Evolutionary conservation across 2,113 vertebrate genomes (phyloP).

Genomic region (Lycaon pictus): DNA sequence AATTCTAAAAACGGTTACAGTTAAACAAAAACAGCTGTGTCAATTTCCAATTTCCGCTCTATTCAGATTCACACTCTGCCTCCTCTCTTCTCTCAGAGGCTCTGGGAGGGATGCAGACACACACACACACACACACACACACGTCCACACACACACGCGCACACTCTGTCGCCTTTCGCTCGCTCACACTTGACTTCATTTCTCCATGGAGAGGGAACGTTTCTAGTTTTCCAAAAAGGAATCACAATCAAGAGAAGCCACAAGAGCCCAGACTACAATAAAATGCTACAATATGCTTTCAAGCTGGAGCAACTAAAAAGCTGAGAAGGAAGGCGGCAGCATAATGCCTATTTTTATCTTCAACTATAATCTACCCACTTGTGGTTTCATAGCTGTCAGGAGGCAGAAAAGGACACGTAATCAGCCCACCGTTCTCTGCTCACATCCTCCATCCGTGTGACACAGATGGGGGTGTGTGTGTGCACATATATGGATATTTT

Average conservation of each 20-base stretch:
- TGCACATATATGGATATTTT: neutral
- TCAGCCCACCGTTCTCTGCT: slow-evolving; percentile 43
- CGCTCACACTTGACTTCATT: neutral
- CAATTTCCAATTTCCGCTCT: slow-evolving; percentile 71
- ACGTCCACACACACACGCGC: neutral
- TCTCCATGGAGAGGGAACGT: neutral
- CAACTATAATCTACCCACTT: slow-evolving; percentile 72
- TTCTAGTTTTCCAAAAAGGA: slow-evolving; percentile 73
- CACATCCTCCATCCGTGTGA: neutral
- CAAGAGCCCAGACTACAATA: slow-evolving; percentile 69
- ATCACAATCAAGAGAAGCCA: slow-evolving; percentile 55
- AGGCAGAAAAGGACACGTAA: slow-evolving; percentile 71
- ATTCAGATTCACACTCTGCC: slow-evolving; percentile 74
- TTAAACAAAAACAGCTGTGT: slow-evolving; percentile 73
- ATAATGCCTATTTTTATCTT: slow-evolving; percentile 80
- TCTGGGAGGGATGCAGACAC: neutral
- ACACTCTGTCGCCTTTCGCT: neutral
- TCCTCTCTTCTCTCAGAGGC: slow-evolving; percentile 47
- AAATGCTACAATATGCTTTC: slow-evolving; percentile 68
- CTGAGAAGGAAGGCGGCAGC: slow-evolving; percentile 41
- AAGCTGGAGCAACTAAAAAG: slow-evolving; percentile 60
- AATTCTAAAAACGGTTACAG: slow-evolving; percentile 64
- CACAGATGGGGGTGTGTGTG: slow-evolving; percentile 31
- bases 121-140: accelerated
- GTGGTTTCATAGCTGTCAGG: slow-evolving; percentile 59